Evolutionary conservation across 2,113 vertebrate species (phyloP), one percentile per base, ranked within the genome.

Genomic region (Arizona elegans): DNA sequence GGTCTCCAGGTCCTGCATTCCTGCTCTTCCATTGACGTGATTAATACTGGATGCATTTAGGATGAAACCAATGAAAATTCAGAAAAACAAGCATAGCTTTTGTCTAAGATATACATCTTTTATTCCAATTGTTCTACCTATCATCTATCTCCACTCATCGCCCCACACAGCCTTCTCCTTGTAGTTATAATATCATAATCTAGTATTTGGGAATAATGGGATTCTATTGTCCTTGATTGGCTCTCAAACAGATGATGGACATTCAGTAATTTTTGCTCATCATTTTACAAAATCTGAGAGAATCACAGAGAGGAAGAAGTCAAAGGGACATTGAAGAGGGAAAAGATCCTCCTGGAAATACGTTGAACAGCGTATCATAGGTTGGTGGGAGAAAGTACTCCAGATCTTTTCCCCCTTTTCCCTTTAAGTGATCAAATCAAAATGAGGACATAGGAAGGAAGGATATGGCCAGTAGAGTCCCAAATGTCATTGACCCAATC

Each of bases 301-400:
- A 29, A 12, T 10, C 62, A 5, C 1, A 4, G 11, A 26, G 26
- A 65, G 26, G 26, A 13, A 11, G 10, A n/a, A 13, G 62, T 29
- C 11, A 29, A n/a, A 4, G 62, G 10, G 62, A 65, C 11, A 29
- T 12, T 29, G 62, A 29, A 65, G 12, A 70, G 11, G 11, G 12
- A n/a, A 13, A 70, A 70, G 29, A 70, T 70, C 29, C 29, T 70
- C n/a, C 29, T 70, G 26, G 11, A 70, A n/a, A 70, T n/a, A n/a
- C 62, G 4, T 70, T n/a, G 62, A 70, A 12, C 1, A 29, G 3
- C 0, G 1, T 29, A 65, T 29, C 0, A 0, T 10, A 70, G 11
- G 12, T 0, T n/a, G 12, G 12, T n/a, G 29, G 26, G 59, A 12
- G 59, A 12, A 65, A 70, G 29, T 70, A 15, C 62, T 70, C 62